Evolutionary conservation across 2,113 vertebrate genomes (phyloP).

Genomic region (Dryoscopus gambensis): DNA sequence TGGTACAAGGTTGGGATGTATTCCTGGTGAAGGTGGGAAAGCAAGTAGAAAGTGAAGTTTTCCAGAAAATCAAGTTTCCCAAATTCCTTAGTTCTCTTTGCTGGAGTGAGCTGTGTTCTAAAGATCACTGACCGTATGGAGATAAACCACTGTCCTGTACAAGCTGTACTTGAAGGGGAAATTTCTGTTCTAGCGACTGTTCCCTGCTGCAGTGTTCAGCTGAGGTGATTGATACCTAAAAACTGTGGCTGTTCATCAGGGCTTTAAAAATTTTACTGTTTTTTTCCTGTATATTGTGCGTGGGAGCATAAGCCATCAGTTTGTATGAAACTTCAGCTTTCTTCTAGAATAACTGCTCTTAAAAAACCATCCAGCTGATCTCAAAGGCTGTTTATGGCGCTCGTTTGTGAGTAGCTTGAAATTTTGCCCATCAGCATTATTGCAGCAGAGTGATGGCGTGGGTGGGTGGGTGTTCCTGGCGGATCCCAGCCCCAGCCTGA

Average conservation of each 20-base stretch:
- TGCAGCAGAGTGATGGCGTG: not conserved
- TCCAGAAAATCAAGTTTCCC: not conserved
- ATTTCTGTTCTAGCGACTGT: not conserved
- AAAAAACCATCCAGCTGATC: not conserved
- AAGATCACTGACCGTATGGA: not conserved
- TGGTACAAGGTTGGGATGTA: conserved; percentile 27
- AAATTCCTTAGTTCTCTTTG: not conserved
- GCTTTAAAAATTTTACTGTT: not conserved
- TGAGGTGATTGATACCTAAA: not conserved
- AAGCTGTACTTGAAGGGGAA: conserved; percentile 17
- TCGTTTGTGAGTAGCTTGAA: not conserved
- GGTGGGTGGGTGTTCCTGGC: not conserved
- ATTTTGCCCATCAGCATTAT: not conserved
- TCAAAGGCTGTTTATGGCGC: not conserved
- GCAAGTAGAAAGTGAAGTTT: not conserved
- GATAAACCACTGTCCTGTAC: conserved; percentile 8
- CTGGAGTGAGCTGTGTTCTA: not conserved
- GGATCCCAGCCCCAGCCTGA: not conserved
- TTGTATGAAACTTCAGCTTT: conserved; percentile 18
- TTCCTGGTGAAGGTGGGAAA: not conserved
- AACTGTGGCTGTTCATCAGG: conserved; percentile 39
- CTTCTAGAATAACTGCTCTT: not conserved
- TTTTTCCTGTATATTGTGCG: not conserved
- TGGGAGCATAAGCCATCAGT: conserved; percentile 30
- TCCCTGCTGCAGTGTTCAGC: not conserved